Conservation (phyloP, 2,113 vertebrate species). For the Crotalus tigris region DNA sequence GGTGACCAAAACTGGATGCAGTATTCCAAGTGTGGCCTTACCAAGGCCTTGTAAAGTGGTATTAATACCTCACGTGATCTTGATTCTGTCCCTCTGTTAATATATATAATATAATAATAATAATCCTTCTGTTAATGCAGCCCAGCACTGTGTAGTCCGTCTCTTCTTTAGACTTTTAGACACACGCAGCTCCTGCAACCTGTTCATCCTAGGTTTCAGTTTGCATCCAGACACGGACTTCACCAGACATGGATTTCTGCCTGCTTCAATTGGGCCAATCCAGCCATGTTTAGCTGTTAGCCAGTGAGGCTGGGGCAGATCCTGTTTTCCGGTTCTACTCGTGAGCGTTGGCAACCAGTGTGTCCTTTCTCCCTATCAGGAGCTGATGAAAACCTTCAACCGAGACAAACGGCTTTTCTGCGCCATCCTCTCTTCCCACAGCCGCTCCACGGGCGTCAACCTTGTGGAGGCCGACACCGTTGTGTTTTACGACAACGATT, state of each 20-base stretch:
- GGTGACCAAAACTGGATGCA: no score
- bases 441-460: slow-evolving; percentile 81
- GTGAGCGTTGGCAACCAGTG: neutral
- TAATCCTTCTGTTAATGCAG: no score
- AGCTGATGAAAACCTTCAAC: slow-evolving; percentile 86
- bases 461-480: slow-evolving; percentile 88
- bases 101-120: no score
- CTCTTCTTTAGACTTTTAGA: no score
- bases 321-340: neutral
- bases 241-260: neutral
- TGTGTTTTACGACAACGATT: slow-evolving; percentile 90
- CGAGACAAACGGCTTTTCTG: slow-evolving; percentile 86
- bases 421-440: slow-evolving; percentile 88
- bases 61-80: no score
- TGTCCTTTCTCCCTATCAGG: slow-evolving; percentile 59
- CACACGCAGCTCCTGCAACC: no score
- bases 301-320: neutral
- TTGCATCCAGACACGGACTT: no score
- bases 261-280: neutral
- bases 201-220: no score
- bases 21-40: no score
- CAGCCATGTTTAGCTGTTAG: neutral
- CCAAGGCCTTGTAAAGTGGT: no score
- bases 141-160: no score
- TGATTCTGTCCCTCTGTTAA: no score